A percentile compares a stretch with the other conserved stretches of the same genome.
These are phyloP conservation scores for Fregetta grallaria DNA, from an alignment of 2,113 vertebrate species.

Conservation along the genomic window DNA sequence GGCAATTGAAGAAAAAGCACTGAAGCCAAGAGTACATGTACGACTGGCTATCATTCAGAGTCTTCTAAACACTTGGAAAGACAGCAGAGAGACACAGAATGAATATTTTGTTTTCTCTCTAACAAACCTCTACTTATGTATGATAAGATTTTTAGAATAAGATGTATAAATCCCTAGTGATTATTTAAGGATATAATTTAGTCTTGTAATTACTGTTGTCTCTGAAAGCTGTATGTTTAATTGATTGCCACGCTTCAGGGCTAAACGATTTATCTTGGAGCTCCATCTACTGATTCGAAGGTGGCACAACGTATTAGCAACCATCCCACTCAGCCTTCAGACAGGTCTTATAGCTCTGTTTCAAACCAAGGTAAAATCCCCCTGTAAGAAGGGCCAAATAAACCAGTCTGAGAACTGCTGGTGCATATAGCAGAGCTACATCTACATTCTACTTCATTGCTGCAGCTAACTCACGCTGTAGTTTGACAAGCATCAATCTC, in stretches of 20 bases:
- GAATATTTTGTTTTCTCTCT: background rate
- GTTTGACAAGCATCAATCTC: background rate
- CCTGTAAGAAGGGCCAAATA: background rate
- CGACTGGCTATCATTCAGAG: background rate
- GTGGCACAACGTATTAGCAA: background rate
- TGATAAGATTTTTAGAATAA: slow-evolving; percentile 18
- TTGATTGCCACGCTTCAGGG: background rate
- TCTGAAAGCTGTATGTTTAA: background rate
- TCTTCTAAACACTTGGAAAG: background rate
- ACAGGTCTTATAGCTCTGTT: background rate
- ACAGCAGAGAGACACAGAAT: background rate
- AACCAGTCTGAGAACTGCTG: background rate
- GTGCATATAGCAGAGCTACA: background rate
- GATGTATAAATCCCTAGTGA: slow-evolving; percentile 22
- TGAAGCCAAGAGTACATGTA: background rate
- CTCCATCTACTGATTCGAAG: slow-evolving; percentile 52
- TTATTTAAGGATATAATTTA: slow-evolving; percentile 49
- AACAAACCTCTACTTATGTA: background rate
- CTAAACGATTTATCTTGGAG: slow-evolving; percentile 48
- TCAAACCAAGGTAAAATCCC: background rate
- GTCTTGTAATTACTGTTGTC: slow-evolving; percentile 22
- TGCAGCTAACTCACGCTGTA: background rate
- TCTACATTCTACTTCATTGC: background rate
- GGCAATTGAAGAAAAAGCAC: background rate
- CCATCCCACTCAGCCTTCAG: background rate